Evolutionary conservation across 1,140 invertebrate species (phyloP), one percentile per base, ranked within the genome.

Genomic region (Anadara kagoshimensis): DNA sequence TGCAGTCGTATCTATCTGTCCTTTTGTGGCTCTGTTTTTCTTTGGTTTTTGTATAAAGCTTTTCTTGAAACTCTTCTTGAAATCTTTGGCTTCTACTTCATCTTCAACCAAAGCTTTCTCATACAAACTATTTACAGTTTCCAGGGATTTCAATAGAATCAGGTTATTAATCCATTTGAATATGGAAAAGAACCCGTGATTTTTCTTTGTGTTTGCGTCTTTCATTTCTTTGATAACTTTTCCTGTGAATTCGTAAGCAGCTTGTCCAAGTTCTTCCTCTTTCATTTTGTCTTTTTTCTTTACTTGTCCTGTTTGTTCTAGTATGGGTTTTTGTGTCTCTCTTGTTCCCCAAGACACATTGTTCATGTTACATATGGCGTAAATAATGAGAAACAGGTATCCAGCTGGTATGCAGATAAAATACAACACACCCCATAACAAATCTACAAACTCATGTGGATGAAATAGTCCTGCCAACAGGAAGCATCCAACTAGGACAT

Each of bases 221-320:
- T 96, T 95, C 68, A 98, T 94, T 96, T 97, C 98, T 26, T 68
- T 74, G 14, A 72, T 41, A 56, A 70, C 68, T 24, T 26, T 41
- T 0, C 54, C 49, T 14, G 51, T 69, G 24, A 67, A 47, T 22
- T 64, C 72, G 36, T 29, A 36, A 5, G 73, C 69, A 3, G 65
- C 56, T 51, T 51, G 43, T 2, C 56, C 63, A 7, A 78, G 43
- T 67, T 69, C 62, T 22, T 74, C 67, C 53, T 65, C 71, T 43
- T 51, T 54, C 51, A 49, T 26, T 64, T 71, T 70, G 96, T 72
- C 67, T 45, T 64, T 49, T 12, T 53, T 45, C 12, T 54, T 24
- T 29, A 20, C 61, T 41, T 57, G 41, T 29, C 22, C 56, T 44
- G 57, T 16, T 26, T 75, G 29, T 70, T 75, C 68, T 61, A 75